Conservation (phyloP, 1,140 invertebrate species). For the Berghia stephanieae region DNA sequence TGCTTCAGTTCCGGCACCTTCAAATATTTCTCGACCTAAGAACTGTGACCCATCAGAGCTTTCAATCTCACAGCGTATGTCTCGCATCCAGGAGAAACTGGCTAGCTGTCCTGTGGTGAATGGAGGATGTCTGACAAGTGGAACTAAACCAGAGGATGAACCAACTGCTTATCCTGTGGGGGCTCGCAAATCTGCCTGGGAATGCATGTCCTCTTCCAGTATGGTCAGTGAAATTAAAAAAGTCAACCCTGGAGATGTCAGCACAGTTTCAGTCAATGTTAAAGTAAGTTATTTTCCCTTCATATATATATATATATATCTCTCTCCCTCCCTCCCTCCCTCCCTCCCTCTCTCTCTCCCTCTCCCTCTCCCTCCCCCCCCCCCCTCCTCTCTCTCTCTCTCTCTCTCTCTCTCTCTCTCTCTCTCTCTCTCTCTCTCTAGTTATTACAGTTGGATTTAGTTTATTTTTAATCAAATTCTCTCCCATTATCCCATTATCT, state of each 20-base stretch:
- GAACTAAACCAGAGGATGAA: slow-evolving; percentile 52
- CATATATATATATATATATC: no score
- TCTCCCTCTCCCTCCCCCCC: no score
- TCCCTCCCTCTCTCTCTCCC: no score
- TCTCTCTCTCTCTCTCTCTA: no score
- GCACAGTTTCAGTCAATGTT: not conserved
- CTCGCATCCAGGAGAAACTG: slow-evolving; percentile 32
- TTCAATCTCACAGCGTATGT: slow-evolving; percentile 15
- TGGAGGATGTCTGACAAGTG: slow-evolving; percentile 59
- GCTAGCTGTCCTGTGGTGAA: slow-evolving; percentile 47
- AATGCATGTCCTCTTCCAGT: slow-evolving; percentile 52
- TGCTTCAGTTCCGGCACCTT: slow-evolving; percentile 4
- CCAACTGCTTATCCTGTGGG: slow-evolving; percentile 57
- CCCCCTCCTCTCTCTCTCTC: no score
- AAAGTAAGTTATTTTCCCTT: no score
- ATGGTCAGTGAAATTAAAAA: slow-evolving; percentile 56
- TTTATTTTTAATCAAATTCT: no score
- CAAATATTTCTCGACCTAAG: not conserved
- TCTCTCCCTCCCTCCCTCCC: no score
- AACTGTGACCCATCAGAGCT: slow-evolving; percentile 16
- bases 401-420: no score
- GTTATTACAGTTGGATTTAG: no score
- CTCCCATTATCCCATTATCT: no score
- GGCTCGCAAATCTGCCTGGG: slow-evolving; percentile 62
- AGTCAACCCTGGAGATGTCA: slow-evolving; percentile 43